A percentile compares a stretch with the other conserved stretches of the same genome.
Conservation (phyloP, 1,140 invertebrate species). For the Procambarus virginalis region DNA sequence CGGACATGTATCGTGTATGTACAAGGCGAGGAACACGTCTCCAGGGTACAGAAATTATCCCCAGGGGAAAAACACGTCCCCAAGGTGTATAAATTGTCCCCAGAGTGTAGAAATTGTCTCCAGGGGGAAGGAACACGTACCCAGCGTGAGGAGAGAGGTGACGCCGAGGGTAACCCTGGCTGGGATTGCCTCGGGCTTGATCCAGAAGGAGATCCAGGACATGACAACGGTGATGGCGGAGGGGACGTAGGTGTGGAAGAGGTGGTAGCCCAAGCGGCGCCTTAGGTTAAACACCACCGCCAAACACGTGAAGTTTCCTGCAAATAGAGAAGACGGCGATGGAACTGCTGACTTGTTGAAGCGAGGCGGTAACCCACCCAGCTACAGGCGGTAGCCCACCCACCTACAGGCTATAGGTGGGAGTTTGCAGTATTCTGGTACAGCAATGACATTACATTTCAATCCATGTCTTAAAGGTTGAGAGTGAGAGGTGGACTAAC, state of each 20-base stretch:
- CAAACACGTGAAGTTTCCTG: constrained; percentile 90
- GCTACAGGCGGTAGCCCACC: too few species aligned
- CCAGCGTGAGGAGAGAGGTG: constrained; percentile 87
- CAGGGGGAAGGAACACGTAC: constrained; percentile 74
- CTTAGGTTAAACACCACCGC: constrained; percentile 89
- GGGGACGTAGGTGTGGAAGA: constrained; percentile 93
- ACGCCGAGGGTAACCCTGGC: constrained; percentile 87
- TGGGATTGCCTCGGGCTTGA: constrained; percentile 91
- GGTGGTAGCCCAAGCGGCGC: constrained; percentile 88
- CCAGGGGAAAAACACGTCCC: too few species aligned
- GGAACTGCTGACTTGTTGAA: constrained; percentile 80
- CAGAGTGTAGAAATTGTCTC: too few species aligned
- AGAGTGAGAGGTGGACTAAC: constrained; percentile 73
- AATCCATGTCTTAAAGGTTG: too few species aligned
- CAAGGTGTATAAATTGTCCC: too few species aligned
- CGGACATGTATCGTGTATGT: too few species aligned
- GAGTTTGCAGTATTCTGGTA: too few species aligned
- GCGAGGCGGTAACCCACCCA: too few species aligned
- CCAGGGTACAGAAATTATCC: too few species aligned
- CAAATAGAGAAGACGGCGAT: constrained; percentile 63
- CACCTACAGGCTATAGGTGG: too few species aligned
- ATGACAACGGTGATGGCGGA: constrained; percentile 92
- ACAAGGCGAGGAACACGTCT: too few species aligned
- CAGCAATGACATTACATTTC: too few species aligned
- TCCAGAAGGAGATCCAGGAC: constrained; percentile 96